Percentiles rank a stretch among this genome's conserved stretches.
These are phyloP conservation scores for Lithophane socia DNA, from an alignment of 2,888 invertebrate genomes.

Conservation along the genomic window DNA sequence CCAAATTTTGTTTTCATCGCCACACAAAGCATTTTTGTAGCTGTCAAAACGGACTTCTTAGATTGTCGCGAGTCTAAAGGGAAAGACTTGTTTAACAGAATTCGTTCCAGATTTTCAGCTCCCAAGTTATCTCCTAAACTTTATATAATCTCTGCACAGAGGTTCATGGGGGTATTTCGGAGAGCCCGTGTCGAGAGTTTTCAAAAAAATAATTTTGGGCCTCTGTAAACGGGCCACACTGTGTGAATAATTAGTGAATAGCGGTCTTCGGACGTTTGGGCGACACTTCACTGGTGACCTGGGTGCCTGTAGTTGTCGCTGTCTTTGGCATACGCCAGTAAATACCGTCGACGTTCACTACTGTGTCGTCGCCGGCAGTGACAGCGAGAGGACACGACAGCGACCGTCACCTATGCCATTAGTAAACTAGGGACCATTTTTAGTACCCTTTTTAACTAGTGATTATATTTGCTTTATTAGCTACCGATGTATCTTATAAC, in stretches of 20 bases:
- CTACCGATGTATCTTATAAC: constrained; percentile 12
- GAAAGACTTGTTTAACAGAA: not conserved
- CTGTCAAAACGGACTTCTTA: no score
- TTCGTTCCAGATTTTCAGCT: not conserved
- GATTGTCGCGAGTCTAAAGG: no score
- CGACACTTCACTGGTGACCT: constrained; percentile 23
- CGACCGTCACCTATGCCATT: not conserved
- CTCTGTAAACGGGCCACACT: not conserved
- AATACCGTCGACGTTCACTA: not conserved
- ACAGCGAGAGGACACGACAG: not conserved
- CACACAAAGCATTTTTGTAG: no score
- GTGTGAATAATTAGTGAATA: constrained; percentile 16
- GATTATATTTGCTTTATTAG: constrained; percentile 44
- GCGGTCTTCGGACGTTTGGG: constrained; percentile 13
- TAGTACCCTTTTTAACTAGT: constrained; percentile 41
- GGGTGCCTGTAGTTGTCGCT: not conserved
- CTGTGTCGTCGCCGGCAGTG: not conserved
- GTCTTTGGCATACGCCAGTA: not conserved
- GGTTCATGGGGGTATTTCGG: not conserved
- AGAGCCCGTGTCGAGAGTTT: not conserved
- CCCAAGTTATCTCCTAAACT: not conserved
- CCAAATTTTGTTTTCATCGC: no score
- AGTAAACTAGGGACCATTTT: constrained; percentile 21
- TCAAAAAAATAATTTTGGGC: not conserved
- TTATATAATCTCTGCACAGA: not conserved